Base-by-base conservation (phyloP, 2,888 invertebrate genomes). In the Lapara coniferarum region DNA sequence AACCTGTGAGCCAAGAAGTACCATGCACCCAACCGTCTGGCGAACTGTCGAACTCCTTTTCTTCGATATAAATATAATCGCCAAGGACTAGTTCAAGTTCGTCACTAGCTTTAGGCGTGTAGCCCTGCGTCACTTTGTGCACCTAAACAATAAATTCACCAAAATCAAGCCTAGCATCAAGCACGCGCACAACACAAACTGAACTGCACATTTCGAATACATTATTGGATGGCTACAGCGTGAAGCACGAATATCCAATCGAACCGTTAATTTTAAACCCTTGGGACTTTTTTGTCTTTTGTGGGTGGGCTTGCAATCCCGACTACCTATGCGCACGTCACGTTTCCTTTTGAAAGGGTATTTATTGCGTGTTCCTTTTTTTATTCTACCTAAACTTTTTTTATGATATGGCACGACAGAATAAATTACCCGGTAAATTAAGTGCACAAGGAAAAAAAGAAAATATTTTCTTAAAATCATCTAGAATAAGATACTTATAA, bases 1-100 rank as follows among this genome's bases (percentile, higher is more conserved):
- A 77, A 86, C 96, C 97, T 67, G 97, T 97, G 53, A 97, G 89
- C 97, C 97, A 97, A 0, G 97, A 97, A 30, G 95, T 96, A 46
- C 98, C 98, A 80, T 96, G 96, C 46, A 97, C 97, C 98, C 98
- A 98, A 68, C 97, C 97, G 89, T 98, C 98, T 0, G 96, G 94
- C 2, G 97, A 96, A 75, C 91, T 95, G 68, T 95, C 95, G 67
- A 97, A 91, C 58, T 96, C 96, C 75, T 97, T 96, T 78, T 96
- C 95, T 77, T 96, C 96, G 68, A 98, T 94, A 85, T 97, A 98
- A 75, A 98, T 96, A 85, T 96, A 98, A 88, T 98, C 98, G 5
- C 98, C 98, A 67, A 96, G 96, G 72, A 97, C 95, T 70, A 98
- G 89, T 84, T 98, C 98, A 73, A 98, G 89, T 88, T 98, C 98